A percentile compares a stretch with the other conserved stretches of the same genome.
Evolutionary conservation across 2,797 vertebrate genomes (phyloP).

Genomic region (Ispidina lecontei): DNA sequence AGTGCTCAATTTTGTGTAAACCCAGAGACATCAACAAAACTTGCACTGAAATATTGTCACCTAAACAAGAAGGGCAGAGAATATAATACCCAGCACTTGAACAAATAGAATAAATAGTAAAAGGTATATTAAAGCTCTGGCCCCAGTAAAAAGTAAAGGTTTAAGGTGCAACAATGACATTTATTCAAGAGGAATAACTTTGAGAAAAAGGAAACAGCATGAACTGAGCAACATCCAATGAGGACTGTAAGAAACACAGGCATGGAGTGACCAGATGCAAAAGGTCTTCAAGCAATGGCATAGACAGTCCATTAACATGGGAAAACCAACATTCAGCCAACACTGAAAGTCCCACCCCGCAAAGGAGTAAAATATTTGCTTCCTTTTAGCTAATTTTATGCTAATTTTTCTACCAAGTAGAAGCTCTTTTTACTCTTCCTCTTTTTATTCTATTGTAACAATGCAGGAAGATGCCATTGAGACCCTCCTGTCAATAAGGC

Average conservation of each 20-base stretch:
- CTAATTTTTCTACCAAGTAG: background rate
- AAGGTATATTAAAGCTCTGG: background rate
- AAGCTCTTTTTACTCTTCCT: background rate
- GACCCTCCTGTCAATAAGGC: background rate
- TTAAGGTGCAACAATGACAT: background rate
- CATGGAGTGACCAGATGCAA: rapidly evolving
- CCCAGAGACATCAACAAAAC: background rate
- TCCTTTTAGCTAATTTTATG: background rate
- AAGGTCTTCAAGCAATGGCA: background rate
- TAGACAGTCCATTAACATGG: background rate
- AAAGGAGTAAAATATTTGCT: background rate
- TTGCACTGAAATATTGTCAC: background rate
- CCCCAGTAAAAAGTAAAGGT: background rate
- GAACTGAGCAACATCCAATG: background rate
- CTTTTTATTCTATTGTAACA: background rate
- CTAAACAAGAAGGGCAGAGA: background rate
- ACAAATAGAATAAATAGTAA: background rate
- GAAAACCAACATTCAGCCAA: background rate
- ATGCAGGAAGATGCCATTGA: background rate
- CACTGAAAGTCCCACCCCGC: no score
- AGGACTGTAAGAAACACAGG: background rate
- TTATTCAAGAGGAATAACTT: background rate
- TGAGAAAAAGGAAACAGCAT: background rate
- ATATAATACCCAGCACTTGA: background rate
- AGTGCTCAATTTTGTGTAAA: background rate